Percentiles rank a stretch among this genome's conserved stretches.
These are phyloP conservation scores for Leucophenga varia DNA, from an alignment of 1,140 invertebrate species.

Conservation along the genomic window DNA sequence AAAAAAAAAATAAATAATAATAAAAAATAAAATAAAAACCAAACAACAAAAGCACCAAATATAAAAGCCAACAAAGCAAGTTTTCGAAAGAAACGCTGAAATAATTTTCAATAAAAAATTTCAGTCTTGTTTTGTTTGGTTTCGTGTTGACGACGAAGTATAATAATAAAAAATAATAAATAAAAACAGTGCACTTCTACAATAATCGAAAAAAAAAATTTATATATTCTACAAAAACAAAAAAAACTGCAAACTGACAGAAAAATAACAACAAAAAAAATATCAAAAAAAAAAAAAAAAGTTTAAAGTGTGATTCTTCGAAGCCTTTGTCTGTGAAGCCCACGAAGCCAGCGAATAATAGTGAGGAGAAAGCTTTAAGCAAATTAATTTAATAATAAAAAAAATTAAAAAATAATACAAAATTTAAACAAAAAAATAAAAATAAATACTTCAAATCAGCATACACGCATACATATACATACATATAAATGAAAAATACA, in stretches of 20 bases:
- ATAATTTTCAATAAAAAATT: conserved; percentile 14
- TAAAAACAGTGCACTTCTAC: too few relatives aligned
- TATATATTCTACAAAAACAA: conserved; percentile 37
- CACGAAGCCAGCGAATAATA: conserved; percentile 9
- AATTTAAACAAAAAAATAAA: too few relatives aligned
- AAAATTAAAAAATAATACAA: too few relatives aligned
- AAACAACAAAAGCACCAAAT: conserved; percentile 20
- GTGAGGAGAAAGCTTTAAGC: conserved; percentile 48
- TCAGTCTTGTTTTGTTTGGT: conserved; percentile 2
- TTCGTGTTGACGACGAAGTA: background rate
- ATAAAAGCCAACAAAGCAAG: conserved; percentile 5
- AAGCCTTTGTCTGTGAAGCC: conserved; percentile 43
- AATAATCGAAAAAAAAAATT: conserved; percentile 3
- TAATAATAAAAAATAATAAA: too few relatives aligned
- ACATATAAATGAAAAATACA: too few relatives aligned
- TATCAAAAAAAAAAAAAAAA: conserved; percentile 20
- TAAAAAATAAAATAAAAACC: conserved; percentile 28
- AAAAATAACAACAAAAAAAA: conserved; percentile 13
- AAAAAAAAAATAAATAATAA: too few relatives aligned
- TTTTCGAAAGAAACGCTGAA: conserved; percentile 1
- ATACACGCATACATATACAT: conserved; percentile 38
- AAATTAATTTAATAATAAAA: too few relatives aligned
- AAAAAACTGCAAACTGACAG: conserved; percentile 29
- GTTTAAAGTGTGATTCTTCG: conserved; percentile 52
- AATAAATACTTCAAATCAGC: too few relatives aligned